phyloP scores from a whole-genome alignment of 2,888 invertebrate species.

The Oxyscelio sp. region DNA sequence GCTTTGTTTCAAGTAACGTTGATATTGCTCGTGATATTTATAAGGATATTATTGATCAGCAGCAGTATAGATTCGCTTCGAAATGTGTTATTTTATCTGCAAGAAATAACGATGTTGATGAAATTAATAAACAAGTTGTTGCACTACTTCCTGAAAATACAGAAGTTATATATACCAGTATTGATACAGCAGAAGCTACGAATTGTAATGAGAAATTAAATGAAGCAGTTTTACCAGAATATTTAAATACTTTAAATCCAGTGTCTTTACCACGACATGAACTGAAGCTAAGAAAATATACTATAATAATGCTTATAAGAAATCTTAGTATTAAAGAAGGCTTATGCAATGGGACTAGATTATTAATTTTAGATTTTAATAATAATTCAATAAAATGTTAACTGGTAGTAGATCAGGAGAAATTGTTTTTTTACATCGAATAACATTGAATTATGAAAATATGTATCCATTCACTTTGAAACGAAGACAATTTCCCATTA shows the following conservation, averaged over 20 bases:
- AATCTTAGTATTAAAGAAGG: no score
- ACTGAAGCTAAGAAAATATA: constrained; percentile 35
- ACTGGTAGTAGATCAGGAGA: no score
- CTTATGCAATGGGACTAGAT: no score
- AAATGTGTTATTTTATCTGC: no score
- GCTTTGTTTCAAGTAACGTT: constrained; percentile 34
- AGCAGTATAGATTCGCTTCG: constrained; percentile 46
- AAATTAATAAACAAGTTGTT: constrained; percentile 27
- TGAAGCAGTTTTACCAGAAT: constrained; percentile 50
- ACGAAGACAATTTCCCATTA: no score
- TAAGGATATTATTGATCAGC: constrained; percentile 46
- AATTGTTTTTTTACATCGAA: constrained; percentile 32
- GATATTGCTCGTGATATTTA: constrained; percentile 60
- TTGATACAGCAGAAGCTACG: constrained; percentile 30
- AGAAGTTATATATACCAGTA: no score
- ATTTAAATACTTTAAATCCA: constrained; percentile 22
- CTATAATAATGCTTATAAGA: constrained; percentile 30
- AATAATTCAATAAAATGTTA: constrained; percentile 23
- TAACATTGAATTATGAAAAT: constrained; percentile 27
- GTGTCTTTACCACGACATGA: constrained; percentile 40
- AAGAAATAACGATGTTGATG: no score
- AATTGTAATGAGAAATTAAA: constrained; percentile 21
- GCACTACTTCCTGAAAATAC: constrained; percentile 11
- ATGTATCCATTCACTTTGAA: constrained; percentile 14
- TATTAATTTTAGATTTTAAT: constrained; percentile 24